phyloP scores from a whole-genome alignment of 2,797 vertebrate genomes.

The Xenops minutus region DNA sequence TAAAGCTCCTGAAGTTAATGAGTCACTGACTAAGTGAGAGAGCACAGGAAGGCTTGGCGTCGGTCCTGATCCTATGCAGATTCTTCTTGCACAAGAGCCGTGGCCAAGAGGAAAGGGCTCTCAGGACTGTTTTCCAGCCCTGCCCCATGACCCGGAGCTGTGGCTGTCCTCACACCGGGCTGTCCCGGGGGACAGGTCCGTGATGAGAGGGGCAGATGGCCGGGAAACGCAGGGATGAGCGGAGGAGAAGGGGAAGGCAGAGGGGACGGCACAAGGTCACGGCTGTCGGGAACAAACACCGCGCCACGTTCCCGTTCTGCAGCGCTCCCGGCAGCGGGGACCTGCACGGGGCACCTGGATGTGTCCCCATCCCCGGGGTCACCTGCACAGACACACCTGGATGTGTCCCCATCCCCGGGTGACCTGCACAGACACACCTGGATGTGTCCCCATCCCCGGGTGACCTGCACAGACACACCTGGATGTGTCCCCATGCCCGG shows the following conservation, averaged over 20 bases:
- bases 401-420: no score
- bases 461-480: no score
- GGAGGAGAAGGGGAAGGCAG: not conserved
- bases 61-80: not conserved
- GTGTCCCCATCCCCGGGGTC: not conserved
- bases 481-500: no score
- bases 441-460: no score
- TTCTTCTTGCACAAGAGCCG: not conserved
- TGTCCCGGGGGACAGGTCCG: not conserved
- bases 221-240: not conserved
- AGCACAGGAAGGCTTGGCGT: not conserved
- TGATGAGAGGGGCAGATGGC: not conserved
- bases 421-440: no score
- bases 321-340: no score
- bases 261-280: not conserved
- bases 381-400: no score
- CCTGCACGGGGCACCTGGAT: not conserved
- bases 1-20: conserved; percentile 13
- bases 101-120: not conserved
- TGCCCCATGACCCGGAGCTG: not conserved
- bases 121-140: not conserved
- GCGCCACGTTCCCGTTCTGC: no score
- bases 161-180: not conserved
- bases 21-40: not conserved
- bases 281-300: not conserved